Base-by-base conservation (phyloP, 2,797 vertebrate species). In the Myiothlypis chrysogaster region DNA sequence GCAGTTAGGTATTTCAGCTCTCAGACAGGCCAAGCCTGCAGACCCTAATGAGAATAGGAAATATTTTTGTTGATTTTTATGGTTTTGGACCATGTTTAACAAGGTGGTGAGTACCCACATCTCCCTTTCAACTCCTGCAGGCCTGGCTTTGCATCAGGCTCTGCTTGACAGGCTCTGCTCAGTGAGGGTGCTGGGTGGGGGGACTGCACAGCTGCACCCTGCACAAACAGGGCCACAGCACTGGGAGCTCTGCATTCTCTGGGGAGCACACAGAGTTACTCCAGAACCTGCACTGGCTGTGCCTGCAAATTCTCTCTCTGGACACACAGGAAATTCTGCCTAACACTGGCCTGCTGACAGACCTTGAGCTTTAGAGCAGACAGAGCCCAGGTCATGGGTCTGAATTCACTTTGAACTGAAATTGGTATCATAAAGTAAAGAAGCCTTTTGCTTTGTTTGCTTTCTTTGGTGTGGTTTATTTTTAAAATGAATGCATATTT, bases 391-490 rank as follows among this genome's bases (percentile, higher is more conserved):
- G 41, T n/a, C 93, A 39, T 39, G 60, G 68, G 59, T 87, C 75
- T 43, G 60, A 92, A 89, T 89, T 92, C 77, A 63, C 78, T 79
- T 86, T 69, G 66, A 89, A 75, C 76, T 85, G 39, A 23, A 80
- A 85, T 57, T 73, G 43, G n/a, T 83, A 94, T 94, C 65, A 86
- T 76, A 83, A 90, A 89, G 60, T 52, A 91, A 56, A 81, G 84
- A 65, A 93, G 77, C 19, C 24, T 92, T 88, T 85, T 87, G 66
- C 59, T 94, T 87, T 86, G 52, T 90, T 96, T 95, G 77, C 93
- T 93, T 91, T 95, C 91, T 94, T 93, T 94, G 87, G 89, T 90
- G 87, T 90, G 85, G 85, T 91, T 95, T 88, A 63, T 91, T 95
- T 95, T 73, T 49, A 35, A 91, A 91, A 93, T 85, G 44, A 63